Percentiles rank a stretch among this genome's conserved stretches.
phyloP scores from a whole-genome alignment of 1,140 invertebrate species.

The Drosophila yakuba region DNA sequence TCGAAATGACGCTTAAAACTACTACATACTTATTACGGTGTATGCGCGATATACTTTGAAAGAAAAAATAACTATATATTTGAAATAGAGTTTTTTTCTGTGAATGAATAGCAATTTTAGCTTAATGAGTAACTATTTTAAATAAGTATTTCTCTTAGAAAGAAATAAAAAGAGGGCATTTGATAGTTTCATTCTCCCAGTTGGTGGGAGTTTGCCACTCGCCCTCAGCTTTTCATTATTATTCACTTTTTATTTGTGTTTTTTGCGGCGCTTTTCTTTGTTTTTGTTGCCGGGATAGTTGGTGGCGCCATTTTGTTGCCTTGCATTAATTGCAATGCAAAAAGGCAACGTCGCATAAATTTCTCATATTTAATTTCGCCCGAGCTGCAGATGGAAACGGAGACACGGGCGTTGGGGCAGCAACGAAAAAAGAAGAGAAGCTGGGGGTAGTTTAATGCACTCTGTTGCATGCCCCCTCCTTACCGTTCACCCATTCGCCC shows the following conservation, averaged over 20 bases:
- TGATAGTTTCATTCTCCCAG: constrained; percentile 6
- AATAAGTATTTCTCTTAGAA: not conserved
- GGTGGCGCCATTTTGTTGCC: constrained; percentile 54
- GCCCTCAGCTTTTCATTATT: constrained; percentile 37
- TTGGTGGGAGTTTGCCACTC: constrained; percentile 1
- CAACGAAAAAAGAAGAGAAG: not conserved
- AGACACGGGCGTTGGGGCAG: constrained; percentile 7
- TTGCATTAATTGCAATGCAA: constrained; percentile 76
- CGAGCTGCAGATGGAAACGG: constrained; percentile 59
- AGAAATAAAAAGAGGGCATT: constrained; percentile 20
- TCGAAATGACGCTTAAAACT: too few relatives aligned
- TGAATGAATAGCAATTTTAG: not conserved
- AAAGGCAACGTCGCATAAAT: constrained; percentile 77
- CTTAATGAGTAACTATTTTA: not conserved
- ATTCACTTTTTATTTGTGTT: constrained; percentile 13
- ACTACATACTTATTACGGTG: too few relatives aligned
- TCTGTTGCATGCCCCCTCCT: constrained; percentile 37
- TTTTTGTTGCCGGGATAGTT: constrained; percentile 16
- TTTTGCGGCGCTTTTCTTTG: constrained; percentile 34
- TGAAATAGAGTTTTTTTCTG: not conserved
- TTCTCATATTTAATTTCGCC: constrained; percentile 79
- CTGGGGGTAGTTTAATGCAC: constrained; percentile 45
- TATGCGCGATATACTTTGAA: too few relatives aligned
- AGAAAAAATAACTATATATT: too few relatives aligned
- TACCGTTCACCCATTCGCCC: not conserved